Conservation (phyloP, 2,113 vertebrate species). For the Willisornis vidua region DNA sequence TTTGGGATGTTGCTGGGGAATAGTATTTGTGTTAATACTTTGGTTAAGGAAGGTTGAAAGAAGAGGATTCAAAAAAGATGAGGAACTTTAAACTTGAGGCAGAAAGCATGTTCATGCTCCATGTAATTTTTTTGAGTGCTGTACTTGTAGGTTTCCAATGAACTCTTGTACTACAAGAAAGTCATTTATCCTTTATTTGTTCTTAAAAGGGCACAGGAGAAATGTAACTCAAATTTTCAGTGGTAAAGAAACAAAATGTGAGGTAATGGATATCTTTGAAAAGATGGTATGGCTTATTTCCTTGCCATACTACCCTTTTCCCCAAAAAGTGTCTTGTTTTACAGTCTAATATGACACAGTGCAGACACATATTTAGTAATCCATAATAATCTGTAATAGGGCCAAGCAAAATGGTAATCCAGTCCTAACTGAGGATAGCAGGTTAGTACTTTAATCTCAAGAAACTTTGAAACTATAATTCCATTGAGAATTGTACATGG, state of each 20-base stretch:
- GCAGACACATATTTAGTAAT: neutral
- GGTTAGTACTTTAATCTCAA: neutral
- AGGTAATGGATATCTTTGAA: neutral
- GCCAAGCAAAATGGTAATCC: neutral
- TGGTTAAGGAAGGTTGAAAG: neutral
- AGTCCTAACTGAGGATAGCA: neutral
- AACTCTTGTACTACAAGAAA: neutral
- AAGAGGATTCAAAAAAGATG: neutral
- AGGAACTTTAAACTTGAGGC: neutral
- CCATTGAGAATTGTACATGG: neutral
- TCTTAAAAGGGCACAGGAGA: neutral
- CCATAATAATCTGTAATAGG: neutral
- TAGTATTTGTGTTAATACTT: neutral
- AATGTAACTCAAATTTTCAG: neutral
- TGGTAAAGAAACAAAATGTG: neutral
- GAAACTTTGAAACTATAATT: neutral
- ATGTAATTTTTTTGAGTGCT: neutral
- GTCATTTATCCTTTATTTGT: neutral
- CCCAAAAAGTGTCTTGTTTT: neutral
- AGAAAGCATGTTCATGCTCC: neutral
- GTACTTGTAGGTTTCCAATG: neutral
- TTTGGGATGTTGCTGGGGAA: neutral
- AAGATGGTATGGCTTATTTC: neutral
- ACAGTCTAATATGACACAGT: neutral
- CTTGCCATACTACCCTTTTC: neutral